Evolutionary conservation across 2,888 invertebrate genomes (phyloP), one percentile per base, ranked within the genome.

Genomic region (Phaedon cochleariae): DNA sequence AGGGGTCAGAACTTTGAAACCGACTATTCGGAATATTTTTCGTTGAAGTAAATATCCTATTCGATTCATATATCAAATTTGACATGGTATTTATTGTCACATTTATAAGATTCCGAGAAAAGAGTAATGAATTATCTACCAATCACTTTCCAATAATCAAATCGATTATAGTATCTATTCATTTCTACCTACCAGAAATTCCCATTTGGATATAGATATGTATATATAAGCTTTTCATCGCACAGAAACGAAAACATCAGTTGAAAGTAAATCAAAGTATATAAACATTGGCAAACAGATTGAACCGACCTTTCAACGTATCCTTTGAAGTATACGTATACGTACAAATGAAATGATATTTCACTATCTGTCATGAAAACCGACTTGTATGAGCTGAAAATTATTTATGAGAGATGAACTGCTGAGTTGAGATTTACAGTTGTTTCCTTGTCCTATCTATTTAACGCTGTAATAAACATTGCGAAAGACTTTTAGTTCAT

Each of bases 371-470:
- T 37, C 57, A 45, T 57, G 57, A 45, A 57, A 26, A 45, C 18
- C 45, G 46, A 41, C 67, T 66, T 63, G 64, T 68, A 65, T 61
- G 65, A 71, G 70, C 66, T 73, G 69, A 6, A 71, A 75, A 77
- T 78, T 76, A 78, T 78, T 77, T 78, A 78, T 79, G 77, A 76
- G 77, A 76, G 76, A 73, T 73, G 73, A 76, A 76, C 76, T 75
- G 77, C 68, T 68, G 74, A 77, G 75, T 68, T 63, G 74, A 78
- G 76, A 78, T 79, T 79, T 80, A 79, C 77, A 71, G 75, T 77
- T 79, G 78, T 76, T 78, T 78, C 77, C 77, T 75, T 75, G 75
- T 74, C 75, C 74, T 73, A 76, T 77, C 73, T 75, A 74, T 78
- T 79, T 76, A 78, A 75, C 76, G 72, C 70, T 64, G 75, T 68